These are phyloP conservation scores for Eutrigla gurnardus DNA, from an alignment of 2,797 vertebrate species.

Conservation along the genomic window DNA sequence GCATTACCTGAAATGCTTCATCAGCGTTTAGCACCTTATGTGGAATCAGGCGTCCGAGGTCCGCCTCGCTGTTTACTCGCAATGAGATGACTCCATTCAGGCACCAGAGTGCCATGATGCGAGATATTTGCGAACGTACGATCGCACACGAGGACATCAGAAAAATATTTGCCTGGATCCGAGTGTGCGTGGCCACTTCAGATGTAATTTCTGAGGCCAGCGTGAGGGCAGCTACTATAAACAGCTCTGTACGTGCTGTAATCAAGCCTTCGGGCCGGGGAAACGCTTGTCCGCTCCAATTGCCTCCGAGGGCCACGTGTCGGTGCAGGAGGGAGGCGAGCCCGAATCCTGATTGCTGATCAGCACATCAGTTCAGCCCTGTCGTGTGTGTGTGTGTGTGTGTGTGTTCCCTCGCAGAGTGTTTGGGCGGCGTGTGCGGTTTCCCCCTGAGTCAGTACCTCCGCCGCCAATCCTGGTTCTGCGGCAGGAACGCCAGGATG, in stretches of 20 bases:
- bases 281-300: conserved; percentile 36
- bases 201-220: conserved; percentile 34
- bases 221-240: conserved; percentile 45
- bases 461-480: conserved; percentile 77
- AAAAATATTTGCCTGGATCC: conserved; percentile 47
- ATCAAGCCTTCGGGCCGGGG: conserved; percentile 18
- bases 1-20: conserved; percentile 18
- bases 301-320: conserved; percentile 14
- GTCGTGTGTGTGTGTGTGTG: conserved; percentile 25
- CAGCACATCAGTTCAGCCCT: background rate
- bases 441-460: conserved; percentile 87
- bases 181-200: conserved; percentile 34
- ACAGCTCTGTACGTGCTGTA: conserved; percentile 40
- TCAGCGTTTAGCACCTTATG: conserved; percentile 6
- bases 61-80: conserved; percentile 37
- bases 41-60: background rate
- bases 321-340: conserved; percentile 12
- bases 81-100: conserved; percentile 23
- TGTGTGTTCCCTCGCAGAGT: conserved; percentile 62
- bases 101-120: background rate
- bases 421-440: conserved; percentile 63
- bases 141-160: background rate
- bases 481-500: conserved; percentile 87
- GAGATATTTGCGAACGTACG: background rate
- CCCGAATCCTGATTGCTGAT: conserved; percentile 1